Evolutionary conservation across 2,113 vertebrate genomes (phyloP), one percentile per base, ranked within the genome.

Genomic region (Physeter macrocephalus): DNA sequence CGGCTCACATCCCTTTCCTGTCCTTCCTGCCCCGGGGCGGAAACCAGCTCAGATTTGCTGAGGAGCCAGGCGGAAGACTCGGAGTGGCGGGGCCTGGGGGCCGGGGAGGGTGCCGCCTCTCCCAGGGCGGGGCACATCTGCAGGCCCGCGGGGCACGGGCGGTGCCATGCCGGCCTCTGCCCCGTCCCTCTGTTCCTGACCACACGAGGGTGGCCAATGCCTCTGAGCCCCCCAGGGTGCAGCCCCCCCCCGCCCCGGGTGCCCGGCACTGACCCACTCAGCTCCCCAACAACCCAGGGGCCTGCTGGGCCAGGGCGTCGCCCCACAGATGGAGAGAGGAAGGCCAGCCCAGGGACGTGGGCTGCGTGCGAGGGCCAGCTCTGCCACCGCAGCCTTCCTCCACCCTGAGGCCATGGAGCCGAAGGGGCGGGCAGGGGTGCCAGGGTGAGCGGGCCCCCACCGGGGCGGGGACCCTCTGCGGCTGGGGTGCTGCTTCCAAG

Each of bases 21-120:
- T 97, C 95, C 98, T 98, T 98, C 98, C 98, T 98, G 96, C 98
- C 97, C 97, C 93, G 75, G 84, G 98, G 89, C 95, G 98, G 98
- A 99, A 98, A 97, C 97, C 98, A 97, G 96, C 96, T 95, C 74
- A 1, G 17, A 91, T 75, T 43, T 97, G 97, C 97, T 41, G 69
- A 81, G 82, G 94, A 85, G 62, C 95, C 66, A 59, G 96, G 81
- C 92, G 66, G 88, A 95, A 89, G 91, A 92, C 93, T 84, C 64
- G 0, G 43, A 64, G 92, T 66, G 27, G n/a, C n/a, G 10, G 43
- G 72, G 20, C 36, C 49, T 1, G 14, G 88, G 81, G 36, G 67
- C 72, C 1, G 8, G 9, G 23, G 62, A 1, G 67, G 39, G 82
- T 6, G 43, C 49, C 6, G 23, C 41, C 39, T 61, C 75, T 5